These are phyloP conservation scores for Chromoteleia sp. DNA, from an alignment of 2,888 invertebrate genomes.

Conservation along the genomic window DNA sequence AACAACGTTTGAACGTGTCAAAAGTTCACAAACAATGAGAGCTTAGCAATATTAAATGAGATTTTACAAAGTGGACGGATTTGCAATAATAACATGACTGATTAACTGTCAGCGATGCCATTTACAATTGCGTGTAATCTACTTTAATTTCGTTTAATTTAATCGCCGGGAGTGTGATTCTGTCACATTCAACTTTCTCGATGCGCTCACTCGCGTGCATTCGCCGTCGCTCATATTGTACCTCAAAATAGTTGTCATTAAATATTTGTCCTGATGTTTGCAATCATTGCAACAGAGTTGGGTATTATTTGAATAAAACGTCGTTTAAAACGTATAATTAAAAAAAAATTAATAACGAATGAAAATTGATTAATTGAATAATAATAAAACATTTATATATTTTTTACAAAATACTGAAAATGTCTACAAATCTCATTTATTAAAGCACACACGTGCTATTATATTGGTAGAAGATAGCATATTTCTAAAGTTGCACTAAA, in stretches of 20 bases:
- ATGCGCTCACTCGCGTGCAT: background rate
- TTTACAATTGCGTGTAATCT: conserved; percentile 54
- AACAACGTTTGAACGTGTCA: conserved; percentile 42
- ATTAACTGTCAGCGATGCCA: conserved; percentile 49
- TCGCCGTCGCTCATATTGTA: background rate
- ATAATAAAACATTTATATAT: too few species aligned
- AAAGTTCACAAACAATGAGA: conserved; percentile 37
- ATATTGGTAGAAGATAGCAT: too few species aligned
- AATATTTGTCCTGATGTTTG: conserved; percentile 21
- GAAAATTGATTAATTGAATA: too few species aligned
- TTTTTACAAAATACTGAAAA: too few species aligned
- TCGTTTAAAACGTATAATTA: too few species aligned
- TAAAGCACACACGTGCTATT: too few species aligned
- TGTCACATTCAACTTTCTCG: conserved; percentile 45
- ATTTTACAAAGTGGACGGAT: conserved; percentile 48
- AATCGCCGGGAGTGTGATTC: conserved; percentile 43
- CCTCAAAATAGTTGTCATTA: conserved; percentile 24
- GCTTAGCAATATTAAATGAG: conserved; percentile 41
- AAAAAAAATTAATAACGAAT: too few species aligned
- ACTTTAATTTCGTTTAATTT: conserved; percentile 56
- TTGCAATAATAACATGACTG: conserved; percentile 51
- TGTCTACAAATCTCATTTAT: too few species aligned
- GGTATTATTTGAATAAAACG: too few species aligned
- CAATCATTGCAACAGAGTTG: too few species aligned
- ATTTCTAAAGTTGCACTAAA: too few species aligned